Conservation (phyloP, 2,113 vertebrate genomes). For the Xiphophorus couchianus region DNA sequence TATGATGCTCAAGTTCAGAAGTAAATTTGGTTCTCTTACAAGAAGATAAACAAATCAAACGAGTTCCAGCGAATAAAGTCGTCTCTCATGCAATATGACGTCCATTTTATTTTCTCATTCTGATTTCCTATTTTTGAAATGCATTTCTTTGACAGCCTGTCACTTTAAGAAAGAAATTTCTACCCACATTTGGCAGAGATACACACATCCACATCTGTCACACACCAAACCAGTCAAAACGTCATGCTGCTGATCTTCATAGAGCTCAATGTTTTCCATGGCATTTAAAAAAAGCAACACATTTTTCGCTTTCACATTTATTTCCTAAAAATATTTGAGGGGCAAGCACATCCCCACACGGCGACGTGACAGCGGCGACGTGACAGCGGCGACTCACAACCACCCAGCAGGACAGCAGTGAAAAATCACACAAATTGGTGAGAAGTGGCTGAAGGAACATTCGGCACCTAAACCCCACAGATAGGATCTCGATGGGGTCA, state of each 20-base stretch:
- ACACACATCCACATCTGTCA: not conserved
- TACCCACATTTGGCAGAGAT: too few species aligned
- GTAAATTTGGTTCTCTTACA: too few species aligned
- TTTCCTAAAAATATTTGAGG: not conserved
- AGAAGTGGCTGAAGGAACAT: not conserved
- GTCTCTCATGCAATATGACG: not conserved
- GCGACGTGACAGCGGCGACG: not conserved
- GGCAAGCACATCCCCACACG: not conserved
- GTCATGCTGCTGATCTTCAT: not conserved
- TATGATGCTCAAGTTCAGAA: too few species aligned
- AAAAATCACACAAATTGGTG: not conserved
- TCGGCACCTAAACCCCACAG: not conserved
- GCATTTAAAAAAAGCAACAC: not conserved
- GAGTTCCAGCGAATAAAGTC: too few species aligned
- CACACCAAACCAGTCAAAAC: not conserved
- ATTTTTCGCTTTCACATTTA: not conserved
- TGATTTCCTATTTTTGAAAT: not conserved
- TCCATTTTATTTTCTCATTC: not conserved
- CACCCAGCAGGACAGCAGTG: not conserved
- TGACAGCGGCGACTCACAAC: not conserved
- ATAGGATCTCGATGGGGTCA: not conserved
- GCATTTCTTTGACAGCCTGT: not conserved
- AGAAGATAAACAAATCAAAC: too few species aligned
- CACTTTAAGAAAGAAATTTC: too few species aligned
- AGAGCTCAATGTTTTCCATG: not conserved